Base-by-base conservation (phyloP, 2,888 invertebrate genomes). In the Leptinotarsa tumamoca region DNA sequence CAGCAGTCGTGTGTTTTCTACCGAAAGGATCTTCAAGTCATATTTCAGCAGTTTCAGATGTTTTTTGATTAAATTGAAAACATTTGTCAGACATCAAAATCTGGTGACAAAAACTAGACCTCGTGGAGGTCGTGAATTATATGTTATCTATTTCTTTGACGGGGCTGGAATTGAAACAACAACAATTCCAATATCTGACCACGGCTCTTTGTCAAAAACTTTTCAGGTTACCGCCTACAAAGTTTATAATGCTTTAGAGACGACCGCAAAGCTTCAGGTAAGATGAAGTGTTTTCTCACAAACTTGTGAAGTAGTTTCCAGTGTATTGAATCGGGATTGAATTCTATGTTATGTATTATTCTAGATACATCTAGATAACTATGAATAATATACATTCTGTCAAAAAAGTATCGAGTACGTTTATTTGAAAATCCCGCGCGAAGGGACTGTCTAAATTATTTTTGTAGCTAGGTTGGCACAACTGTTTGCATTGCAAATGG, bases 161-260 rank as follows among this genome's bases (percentile, higher is more conserved):
- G 18, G 18, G 18, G 54, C 18, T 54, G 18, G 5, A 54, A 18
- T 54, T 54, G n/a, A n/a, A 54, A 54, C 18, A 54, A 54, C 18
- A 54, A 54, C 54, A 54, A 54, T 54, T 54, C 18, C 54, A n/a
- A 18, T 54, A 10, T 54, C 54, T 13, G 54, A 18, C 54, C 54
- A 54, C 54, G 54, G 18, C n/a, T 54, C 54, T 54, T 54, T 54
- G 18, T 54, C 54, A 18, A 18, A 54, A 54, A 54, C 54, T 54
- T 18, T 54, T 18, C 54, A 54, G 18, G 10, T 18, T 18, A 0
- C 18, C 43, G 43, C 13, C n/a, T 18, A 54, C 54, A 54, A 54
- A 54, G 18, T 54, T 18, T 54, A 54, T 54, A 7, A 54, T 18
- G 18, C 54, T 54, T 13, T 4, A n/a, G 18, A 18, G 54, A 18